Evolutionary conservation across 2,888 invertebrate genomes (phyloP).

Genomic region (Agrypnus murinus): DNA sequence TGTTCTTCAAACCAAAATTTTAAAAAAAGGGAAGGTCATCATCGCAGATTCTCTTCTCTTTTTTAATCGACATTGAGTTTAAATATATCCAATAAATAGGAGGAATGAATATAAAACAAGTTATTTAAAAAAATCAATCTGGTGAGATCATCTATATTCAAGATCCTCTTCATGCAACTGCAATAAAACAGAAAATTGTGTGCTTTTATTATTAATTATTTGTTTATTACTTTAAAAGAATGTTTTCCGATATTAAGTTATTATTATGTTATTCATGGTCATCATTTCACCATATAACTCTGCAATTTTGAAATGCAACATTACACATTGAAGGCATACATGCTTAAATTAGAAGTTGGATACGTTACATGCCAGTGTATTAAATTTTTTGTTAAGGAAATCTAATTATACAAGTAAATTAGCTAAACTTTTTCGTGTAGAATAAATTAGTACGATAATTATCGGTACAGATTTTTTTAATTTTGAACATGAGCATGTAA

Average conservation of each 20-base stretch:
- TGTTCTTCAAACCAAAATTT: slow-evolving; percentile 18
- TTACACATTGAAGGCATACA: neutral
- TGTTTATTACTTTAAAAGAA: neutral
- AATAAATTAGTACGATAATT: slow-evolving; percentile 2
- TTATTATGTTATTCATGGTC: slow-evolving; percentile 11
- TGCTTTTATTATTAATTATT: neutral
- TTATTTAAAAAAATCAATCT: slow-evolving; percentile 24
- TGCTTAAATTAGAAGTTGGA: slow-evolving; percentile 12
- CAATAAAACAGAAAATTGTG: neutral
- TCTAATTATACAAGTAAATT: slow-evolving; percentile 18
- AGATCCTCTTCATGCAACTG: slow-evolving; percentile 26
- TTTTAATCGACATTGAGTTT: slow-evolving; percentile 28
- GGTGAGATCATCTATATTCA: slow-evolving; percentile 16
- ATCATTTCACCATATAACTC: slow-evolving; percentile 1
- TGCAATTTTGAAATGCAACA: slow-evolving; percentile 2
- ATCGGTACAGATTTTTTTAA: neutral
- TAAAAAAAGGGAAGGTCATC: slow-evolving; percentile 14
- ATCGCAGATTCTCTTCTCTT: neutral
- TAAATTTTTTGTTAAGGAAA: slow-evolving; percentile 3
- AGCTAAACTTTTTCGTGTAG: neutral
- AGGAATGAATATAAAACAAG: slow-evolving; percentile 29
- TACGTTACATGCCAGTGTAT: no score
- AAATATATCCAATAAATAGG: slow-evolving; percentile 22
- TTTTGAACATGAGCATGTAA: neutral
- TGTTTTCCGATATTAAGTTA: slow-evolving; percentile 14